Base-by-base conservation (phyloP, 2,888 invertebrate genomes). In the Bembecia ichneumoniformis region DNA sequence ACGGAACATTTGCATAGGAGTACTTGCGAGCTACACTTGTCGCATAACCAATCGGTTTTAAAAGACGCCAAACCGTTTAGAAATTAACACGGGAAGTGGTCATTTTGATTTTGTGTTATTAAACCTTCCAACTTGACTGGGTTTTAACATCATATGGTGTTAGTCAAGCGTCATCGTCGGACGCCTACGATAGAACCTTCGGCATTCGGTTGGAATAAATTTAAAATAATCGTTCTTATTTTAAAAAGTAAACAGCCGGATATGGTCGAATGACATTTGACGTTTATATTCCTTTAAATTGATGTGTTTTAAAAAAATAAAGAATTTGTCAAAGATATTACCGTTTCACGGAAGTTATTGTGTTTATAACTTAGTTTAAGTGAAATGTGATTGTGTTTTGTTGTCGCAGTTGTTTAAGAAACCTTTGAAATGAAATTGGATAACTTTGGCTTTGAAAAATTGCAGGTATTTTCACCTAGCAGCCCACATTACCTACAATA, bases 371-470 rank as follows among this genome's bases (percentile, higher is more conserved):
- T 28, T 40, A 5, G 35, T 44, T 35, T 44, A 35, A 28, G 44
- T 49, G 48, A 35, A 44, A 49, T 40, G 35, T 14, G 46, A 36
- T 36, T 47, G 47, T 47, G 35, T n/a, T 47, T 7, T n/a, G 13
- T 13, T 40, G 14, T 40, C 40, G 11, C n/a, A 40, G 40, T 7
- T 28, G n/a, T 14, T 40, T 13, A 40, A 40, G 13, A 40, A 40
- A 3, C 3, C 4, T 40, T 40, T 40, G 57, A 56, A 68, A 87
- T 87, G 87, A 87, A 86, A 75, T 67, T 87, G 76, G 86, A 87
- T 74, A 87, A 86, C 63, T 77, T 77, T 68, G 82, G 83, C 70
- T 82, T 83, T 67, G 82, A 86, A 64, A 83, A 82, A 62, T 67
- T 86, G 61, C 82, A 86, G 83, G 87, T 84, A 46, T 49, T 49